Conservation (phyloP, 2,113 vertebrate species). For the Plecotus auritus region DNA sequence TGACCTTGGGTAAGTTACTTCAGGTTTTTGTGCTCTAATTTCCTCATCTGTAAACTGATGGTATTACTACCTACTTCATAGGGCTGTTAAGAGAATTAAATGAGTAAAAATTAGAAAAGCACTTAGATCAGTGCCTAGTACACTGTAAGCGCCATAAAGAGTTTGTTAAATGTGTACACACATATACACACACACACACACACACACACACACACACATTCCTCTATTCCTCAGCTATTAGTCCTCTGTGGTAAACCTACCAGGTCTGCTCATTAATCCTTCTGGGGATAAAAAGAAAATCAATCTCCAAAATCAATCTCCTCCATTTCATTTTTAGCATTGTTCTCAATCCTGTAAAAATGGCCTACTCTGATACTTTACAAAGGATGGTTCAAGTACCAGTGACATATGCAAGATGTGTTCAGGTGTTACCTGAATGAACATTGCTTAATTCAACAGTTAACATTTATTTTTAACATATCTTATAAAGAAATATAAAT, state of each 20-base stretch:
- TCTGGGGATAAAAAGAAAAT: neutral
- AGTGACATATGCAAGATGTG: neutral
- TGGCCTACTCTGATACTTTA: neutral
- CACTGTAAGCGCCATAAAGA: neutral
- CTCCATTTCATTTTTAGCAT: slow-evolving; percentile 3
- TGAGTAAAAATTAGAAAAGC: slow-evolving; percentile 7
- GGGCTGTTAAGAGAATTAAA: neutral
- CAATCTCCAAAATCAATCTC: neutral
- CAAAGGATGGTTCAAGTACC: neutral
- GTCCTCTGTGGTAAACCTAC: neutral
- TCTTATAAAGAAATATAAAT: slow-evolving; percentile 34
- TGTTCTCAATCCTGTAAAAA: neutral
- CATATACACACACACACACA: too few species aligned
- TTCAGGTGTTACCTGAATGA: slow-evolving; percentile 29
- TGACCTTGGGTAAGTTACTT: neutral
- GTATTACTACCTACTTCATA: neutral
- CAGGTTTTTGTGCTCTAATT: neutral
- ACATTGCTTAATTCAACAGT: slow-evolving; percentile 1
- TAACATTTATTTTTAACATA: slow-evolving; percentile 28
- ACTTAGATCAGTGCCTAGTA: neutral
- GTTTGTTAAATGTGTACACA: neutral
- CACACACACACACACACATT: neutral
- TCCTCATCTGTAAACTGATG: slow-evolving; percentile 11
- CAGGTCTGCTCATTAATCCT: neutral
- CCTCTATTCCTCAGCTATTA: neutral